Percentiles rank a stretch among this genome's conserved stretches.
Conservation (phyloP, 2,113 vertebrate genomes). For the Urocolius indicus region DNA sequence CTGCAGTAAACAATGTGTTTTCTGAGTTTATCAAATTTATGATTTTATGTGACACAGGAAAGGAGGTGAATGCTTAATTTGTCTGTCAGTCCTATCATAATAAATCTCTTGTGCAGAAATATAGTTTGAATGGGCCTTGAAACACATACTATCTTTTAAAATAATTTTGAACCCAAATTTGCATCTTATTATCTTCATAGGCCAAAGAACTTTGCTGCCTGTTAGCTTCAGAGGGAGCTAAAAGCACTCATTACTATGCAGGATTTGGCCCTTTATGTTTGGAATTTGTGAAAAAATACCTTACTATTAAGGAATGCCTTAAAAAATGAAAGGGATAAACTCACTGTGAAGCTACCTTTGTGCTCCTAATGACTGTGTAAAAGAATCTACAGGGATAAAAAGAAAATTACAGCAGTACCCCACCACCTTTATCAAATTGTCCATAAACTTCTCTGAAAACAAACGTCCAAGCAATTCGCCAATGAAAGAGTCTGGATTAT, state of each 20-base stretch:
- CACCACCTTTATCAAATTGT: conserved; percentile 5
- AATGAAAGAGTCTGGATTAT: conserved; percentile 33
- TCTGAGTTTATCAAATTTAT: background rate
- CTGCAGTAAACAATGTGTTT: background rate
- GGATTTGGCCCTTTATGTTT: conserved; percentile 30
- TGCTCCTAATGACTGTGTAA: conserved; percentile 37
- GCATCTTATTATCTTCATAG: background rate
- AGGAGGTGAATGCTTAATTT: background rate
- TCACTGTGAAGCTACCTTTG: conserved; percentile 13
- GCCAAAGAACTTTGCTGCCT: background rate
- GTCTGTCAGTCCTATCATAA: background rate
- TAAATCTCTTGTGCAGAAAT: background rate
- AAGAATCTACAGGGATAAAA: conserved; percentile 40
- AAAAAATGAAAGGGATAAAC: conserved; percentile 34
- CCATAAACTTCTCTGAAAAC: conserved; percentile 29
- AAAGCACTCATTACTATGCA: background rate
- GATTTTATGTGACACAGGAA: background rate
- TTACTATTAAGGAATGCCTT: conserved; percentile 16
- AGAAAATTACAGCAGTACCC: background rate
- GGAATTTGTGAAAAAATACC: background rate
- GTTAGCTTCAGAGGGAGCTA: background rate
- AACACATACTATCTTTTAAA: background rate
- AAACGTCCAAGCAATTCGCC: conserved; percentile 8
- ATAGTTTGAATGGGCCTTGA: background rate
- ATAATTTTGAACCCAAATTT: background rate